These are phyloP conservation scores for Colostygia pectinataria DNA, from an alignment of 2,888 invertebrate genomes.

Conservation along the genomic window DNA sequence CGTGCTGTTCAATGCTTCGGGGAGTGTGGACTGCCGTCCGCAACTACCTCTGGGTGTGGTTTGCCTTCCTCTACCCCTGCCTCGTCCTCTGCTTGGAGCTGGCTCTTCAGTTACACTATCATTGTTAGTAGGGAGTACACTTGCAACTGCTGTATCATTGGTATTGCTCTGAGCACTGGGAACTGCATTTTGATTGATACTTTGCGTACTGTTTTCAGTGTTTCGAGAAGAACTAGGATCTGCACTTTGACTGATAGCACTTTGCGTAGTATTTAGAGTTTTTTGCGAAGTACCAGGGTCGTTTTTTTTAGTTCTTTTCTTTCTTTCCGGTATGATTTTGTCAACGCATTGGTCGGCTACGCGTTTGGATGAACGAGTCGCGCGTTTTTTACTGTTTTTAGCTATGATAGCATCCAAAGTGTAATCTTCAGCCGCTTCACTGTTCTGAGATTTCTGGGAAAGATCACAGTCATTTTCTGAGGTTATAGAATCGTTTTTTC, in stretches of 20 bases:
- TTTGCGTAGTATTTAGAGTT: background rate
- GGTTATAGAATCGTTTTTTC: conserved; percentile 21
- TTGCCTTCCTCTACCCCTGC: conserved; percentile 23
- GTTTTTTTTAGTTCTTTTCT: conserved; percentile 14
- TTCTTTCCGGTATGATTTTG: conserved; percentile 10
- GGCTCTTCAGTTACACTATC: background rate
- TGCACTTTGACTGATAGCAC: too few relatives aligned
- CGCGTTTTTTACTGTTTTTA: conserved; percentile 31
- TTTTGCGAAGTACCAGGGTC: conserved; percentile 9
- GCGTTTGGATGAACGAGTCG: conserved; percentile 13
- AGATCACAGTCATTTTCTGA: conserved; percentile 9
- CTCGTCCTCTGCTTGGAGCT: conserved; percentile 4
- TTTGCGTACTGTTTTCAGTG: too few relatives aligned
- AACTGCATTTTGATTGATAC: too few relatives aligned
- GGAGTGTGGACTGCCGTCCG: background rate
- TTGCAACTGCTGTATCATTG: background rate
- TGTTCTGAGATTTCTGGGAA: conserved; percentile 11
- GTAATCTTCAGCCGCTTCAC: conserved; percentile 37
- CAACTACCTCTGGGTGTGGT: background rate
- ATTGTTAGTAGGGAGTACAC: background rate
- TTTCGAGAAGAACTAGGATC: too few relatives aligned
- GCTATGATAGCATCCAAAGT: conserved; percentile 46
- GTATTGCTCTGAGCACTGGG: too few relatives aligned
- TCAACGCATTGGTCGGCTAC: background rate
- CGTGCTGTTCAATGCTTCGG: background rate